Conservation (phyloP, 2,888 invertebrate genomes). For the Fragum whitleyi region DNA sequence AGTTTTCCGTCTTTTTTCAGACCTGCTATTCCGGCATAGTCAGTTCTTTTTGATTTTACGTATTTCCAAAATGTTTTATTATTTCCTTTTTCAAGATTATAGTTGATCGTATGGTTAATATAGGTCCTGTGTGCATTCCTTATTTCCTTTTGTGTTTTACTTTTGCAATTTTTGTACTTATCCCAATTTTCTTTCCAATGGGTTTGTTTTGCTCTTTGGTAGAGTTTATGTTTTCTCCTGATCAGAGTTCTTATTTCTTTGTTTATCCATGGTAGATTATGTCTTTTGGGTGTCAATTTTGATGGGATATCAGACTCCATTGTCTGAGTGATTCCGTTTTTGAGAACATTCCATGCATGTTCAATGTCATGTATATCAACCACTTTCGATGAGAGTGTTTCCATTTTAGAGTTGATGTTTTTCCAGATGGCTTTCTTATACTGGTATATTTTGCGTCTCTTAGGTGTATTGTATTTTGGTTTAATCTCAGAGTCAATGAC, state of each 20-base stretch:
- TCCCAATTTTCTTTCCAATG: neutral
- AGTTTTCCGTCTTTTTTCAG: conserved; percentile 8
- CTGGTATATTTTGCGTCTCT: no score
- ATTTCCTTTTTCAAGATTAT: neutral
- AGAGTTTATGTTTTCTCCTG: no score
- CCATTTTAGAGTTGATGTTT: conserved; percentile 22
- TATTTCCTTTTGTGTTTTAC: no score
- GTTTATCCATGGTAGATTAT: no score
- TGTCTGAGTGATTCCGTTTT: neutral
- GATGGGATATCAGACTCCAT: conserved; percentile 37
- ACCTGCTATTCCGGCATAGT: neutral
- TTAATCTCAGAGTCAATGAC: conserved; percentile 20
- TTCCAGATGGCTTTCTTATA: conserved; percentile 58
- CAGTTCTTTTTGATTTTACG: conserved; percentile 24
- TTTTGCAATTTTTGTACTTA: no score
- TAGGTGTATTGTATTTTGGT: conserved; percentile 18
- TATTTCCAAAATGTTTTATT: conserved; percentile 29
- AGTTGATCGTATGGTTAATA: no score
- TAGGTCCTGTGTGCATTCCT: no score
- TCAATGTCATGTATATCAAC: neutral
- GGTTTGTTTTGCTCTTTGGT: neutral
- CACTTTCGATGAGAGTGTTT: neutral
- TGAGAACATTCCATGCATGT: neutral
- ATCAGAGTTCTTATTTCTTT: no score
- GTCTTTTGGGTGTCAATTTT: no score